Conservation (phyloP, 1,140 invertebrate species). For the Ceratosolen fusciceps region DNA sequence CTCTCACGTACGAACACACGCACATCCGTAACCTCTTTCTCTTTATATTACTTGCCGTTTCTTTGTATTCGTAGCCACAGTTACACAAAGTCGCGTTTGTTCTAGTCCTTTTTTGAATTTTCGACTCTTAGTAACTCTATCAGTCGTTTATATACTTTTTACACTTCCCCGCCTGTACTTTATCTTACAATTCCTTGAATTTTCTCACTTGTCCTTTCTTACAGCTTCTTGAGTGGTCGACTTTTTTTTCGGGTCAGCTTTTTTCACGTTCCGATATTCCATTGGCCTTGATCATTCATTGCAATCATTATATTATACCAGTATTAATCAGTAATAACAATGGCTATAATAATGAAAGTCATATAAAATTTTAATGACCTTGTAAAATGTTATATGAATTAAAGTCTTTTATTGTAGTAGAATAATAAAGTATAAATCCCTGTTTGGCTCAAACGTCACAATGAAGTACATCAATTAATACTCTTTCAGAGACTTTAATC, state of each 20-base stretch:
- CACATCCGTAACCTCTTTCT: background rate
- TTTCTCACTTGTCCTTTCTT: background rate
- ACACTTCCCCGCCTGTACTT: background rate
- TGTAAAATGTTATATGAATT: too few relatives aligned
- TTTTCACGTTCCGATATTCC: background rate
- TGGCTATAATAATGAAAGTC: too few relatives aligned
- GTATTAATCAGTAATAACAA: background rate
- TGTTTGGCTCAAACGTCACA: background rate
- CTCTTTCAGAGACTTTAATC: constrained; percentile 25
- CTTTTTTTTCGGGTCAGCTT: background rate
- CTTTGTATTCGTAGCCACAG: background rate
- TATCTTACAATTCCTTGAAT: background rate
- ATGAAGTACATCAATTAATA: constrained; percentile 36
- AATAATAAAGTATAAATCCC: background rate
- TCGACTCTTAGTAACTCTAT: constrained; percentile 10
- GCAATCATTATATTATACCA: background rate
- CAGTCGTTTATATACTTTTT: constrained; percentile 4
- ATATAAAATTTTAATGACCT: background rate
- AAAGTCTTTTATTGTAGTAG: background rate
- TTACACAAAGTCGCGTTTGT: background rate
- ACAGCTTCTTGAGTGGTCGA: background rate
- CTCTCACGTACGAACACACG: background rate
- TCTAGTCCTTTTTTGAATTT: background rate
- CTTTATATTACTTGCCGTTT: background rate
- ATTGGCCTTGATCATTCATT: too few relatives aligned